Evolutionary conservation across 2,888 invertebrate genomes (phyloP).

Genomic region (Diarsia mendica): DNA sequence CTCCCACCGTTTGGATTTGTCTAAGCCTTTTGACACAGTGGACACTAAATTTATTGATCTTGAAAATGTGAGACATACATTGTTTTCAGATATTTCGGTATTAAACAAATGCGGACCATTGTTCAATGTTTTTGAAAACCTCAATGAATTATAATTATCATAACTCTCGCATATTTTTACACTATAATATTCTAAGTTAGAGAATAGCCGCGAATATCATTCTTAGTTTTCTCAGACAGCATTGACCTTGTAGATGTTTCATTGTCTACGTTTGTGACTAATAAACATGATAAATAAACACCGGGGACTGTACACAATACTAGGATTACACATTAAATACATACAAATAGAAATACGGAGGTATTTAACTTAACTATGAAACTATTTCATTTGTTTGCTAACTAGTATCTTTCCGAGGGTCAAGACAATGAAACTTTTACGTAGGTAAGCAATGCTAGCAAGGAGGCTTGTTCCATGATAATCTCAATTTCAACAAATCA

Average conservation of each 20-base stretch:
- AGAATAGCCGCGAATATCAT: constrained; percentile 22
- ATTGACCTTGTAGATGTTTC: constrained; percentile 32
- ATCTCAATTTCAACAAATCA: neutral
- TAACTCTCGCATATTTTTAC: constrained; percentile 9
- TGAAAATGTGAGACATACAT: neutral
- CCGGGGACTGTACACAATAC: constrained; percentile 21
- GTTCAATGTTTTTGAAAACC: neutral
- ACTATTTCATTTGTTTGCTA: neutral
- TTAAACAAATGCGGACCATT: constrained; percentile 2
- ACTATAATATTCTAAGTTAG: constrained; percentile 2
- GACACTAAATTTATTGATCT: neutral
- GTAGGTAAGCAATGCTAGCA: too few relatives aligned
- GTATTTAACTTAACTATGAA: constrained; percentile 5
- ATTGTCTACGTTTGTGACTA: constrained; percentile 48
- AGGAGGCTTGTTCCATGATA: neutral
- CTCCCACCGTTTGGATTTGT: constrained; percentile 20
- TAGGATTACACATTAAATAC: constrained; percentile 23
- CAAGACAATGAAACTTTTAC: neutral
- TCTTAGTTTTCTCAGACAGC: constrained; percentile 14
- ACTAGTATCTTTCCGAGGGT: neutral
- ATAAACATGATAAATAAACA: constrained; percentile 50
- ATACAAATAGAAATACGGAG: constrained; percentile 12
- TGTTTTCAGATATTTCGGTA: neutral
- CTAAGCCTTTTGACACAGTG: constrained; percentile 24
- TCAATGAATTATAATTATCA: constrained; percentile 24